Evolutionary conservation across 1,140 invertebrate genomes (phyloP), one percentile per base, ranked within the genome.

Genomic region (Bombus fervidus): DNA sequence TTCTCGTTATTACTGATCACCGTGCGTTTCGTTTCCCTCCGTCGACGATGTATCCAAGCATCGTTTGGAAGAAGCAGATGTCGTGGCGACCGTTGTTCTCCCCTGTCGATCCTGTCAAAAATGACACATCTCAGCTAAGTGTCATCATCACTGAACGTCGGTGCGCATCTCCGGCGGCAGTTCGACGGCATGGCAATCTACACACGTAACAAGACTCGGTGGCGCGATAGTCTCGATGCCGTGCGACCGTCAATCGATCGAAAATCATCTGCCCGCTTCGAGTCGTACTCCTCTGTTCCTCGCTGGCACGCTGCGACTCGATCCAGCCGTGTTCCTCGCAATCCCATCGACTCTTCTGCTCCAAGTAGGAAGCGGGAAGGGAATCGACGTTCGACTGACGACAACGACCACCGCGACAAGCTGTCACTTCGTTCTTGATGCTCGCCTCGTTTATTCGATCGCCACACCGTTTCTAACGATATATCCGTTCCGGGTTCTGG

Each of bases 181-280:
- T 72, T 34, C 73, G 79, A 81, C 79, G 74, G 86, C 83, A 88
- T 80, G 86, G 41, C 59, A 47, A 78, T 34, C 62, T 71, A 39
- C 41, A 68, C 78, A 75, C 72, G 81, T 53, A 81, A 81, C 69
- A 25, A 39, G 34, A 34, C 79, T 89, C 84, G 71, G 37, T 80
- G 81, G 43, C 76, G 76, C 86, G 87, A 89, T 81, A 39, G 72
- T 83, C 81, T 75, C 82, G 87, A 59, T 75, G 34, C 68, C 47
- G 74, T 68, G 76, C 81, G 59, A 86, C 80, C 53, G 34, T 81
- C 47, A 37, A 80, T 80, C 83, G 83, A 85, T 80, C 83, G 76
- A 43, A 80, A 80, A 80, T 85, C 83, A 85, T 85, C 47, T 78
- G 83, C 53, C 31, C 76, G 76, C 53, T 31, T 69, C 47, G 39